Percentiles rank a stretch among this genome's conserved stretches.
phyloP scores from a whole-genome alignment of 2,113 vertebrate species.

The Benitochromis conjunctus region DNA sequence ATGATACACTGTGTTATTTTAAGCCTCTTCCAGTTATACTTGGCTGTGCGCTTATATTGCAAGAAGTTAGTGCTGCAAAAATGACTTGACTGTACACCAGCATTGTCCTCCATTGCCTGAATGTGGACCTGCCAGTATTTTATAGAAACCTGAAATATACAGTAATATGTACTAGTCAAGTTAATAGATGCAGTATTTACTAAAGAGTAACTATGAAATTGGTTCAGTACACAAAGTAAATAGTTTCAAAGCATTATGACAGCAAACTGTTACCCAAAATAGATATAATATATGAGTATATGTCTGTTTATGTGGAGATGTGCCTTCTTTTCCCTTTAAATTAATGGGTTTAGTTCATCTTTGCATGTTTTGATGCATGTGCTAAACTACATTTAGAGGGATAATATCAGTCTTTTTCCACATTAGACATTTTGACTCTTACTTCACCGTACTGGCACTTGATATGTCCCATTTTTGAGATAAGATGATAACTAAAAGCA shows the following conservation, averaged over 20 bases:
- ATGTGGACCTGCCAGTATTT: background rate
- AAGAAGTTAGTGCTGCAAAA: background rate
- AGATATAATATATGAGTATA: background rate
- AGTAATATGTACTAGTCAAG: constrained; percentile 4
- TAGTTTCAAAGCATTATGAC: background rate
- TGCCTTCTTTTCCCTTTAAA: background rate
- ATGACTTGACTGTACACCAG: background rate
- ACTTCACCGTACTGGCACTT: background rate
- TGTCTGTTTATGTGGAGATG: background rate
- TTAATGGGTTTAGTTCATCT: background rate
- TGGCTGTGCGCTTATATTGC: background rate
- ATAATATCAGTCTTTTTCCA: background rate
- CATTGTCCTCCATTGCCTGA: background rate
- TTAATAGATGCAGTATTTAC: background rate
- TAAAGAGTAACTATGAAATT: background rate
- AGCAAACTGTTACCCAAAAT: background rate
- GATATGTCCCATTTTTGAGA: background rate
- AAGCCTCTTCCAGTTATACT: background rate
- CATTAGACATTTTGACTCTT: background rate
- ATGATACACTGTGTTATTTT: background rate
- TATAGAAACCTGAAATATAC: constrained; percentile 22
- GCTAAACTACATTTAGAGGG: background rate
- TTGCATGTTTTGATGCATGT: background rate
- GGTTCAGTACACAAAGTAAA: background rate
- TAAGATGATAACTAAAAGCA: background rate